These are phyloP conservation scores for Eptesicus fuscus DNA, from an alignment of 2,113 vertebrate species.

Conservation along the genomic window DNA sequence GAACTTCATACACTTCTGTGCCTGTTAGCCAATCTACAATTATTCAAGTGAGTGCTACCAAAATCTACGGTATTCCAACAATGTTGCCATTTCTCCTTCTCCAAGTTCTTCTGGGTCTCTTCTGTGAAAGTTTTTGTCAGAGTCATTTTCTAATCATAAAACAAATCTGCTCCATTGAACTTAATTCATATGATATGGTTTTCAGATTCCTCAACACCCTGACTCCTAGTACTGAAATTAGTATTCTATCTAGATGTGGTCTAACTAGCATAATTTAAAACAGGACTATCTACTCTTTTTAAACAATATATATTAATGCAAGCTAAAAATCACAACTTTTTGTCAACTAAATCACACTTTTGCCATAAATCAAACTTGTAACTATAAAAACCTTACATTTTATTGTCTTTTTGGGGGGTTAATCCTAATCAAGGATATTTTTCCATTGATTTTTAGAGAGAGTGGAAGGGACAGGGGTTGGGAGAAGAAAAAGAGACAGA, in stretches of 20 bases:
- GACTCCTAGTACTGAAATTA: neutral
- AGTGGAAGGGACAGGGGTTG: too few relatives aligned
- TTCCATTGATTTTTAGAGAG: too few relatives aligned
- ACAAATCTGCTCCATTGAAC: slow-evolving; percentile 9
- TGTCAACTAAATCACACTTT: neutral
- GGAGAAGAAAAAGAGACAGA: too few relatives aligned
- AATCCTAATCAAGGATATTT: too few relatives aligned
- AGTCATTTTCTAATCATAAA: neutral
- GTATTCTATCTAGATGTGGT: neutral
- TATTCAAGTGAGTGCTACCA: slow-evolving; percentile 9
- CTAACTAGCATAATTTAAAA: slow-evolving; percentile 9
- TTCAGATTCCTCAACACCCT: neutral
- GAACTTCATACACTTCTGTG: neutral
- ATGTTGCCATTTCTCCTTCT: neutral
- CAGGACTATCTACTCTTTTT: neutral
- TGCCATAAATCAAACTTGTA: slow-evolving; percentile 8
- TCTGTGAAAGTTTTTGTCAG: neutral
- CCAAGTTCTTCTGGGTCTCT: neutral
- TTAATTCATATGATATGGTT: neutral
- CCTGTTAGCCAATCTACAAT: neutral
- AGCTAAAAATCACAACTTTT: slow-evolving; percentile 6
- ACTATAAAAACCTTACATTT: neutral
- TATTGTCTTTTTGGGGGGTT: neutral
- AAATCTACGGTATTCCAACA: neutral
- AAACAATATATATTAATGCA: neutral